Conservation (phyloP, 2,888 invertebrate genomes). For the Ennomos erosarius region DNA sequence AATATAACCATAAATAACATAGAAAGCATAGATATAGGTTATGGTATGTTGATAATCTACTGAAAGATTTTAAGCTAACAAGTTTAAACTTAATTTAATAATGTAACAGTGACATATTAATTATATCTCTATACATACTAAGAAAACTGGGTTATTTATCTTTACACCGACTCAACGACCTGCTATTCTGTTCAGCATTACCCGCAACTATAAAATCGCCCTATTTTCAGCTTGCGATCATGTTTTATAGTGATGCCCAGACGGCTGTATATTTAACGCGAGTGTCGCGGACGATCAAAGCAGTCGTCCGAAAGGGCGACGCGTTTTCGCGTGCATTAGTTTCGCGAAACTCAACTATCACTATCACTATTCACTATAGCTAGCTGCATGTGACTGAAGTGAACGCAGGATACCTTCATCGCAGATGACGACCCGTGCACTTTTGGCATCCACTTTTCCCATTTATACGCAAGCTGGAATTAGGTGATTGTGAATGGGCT, state of each 20-base stretch:
- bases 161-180: not conserved
- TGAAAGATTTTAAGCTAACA: too few relatives aligned
- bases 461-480: too few relatives aligned
- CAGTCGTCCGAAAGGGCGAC: slow-evolving; percentile 50
- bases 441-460: slow-evolving; percentile 42
- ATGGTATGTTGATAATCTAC: too few relatives aligned
- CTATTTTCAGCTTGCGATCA: slow-evolving; percentile 37
- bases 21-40: too few relatives aligned
- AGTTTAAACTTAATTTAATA: too few relatives aligned
- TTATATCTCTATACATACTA: too few relatives aligned
- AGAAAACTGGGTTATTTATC: too few relatives aligned
- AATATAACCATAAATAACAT: too few relatives aligned
- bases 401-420: slow-evolving; percentile 48
- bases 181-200: not conserved
- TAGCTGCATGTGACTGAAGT: slow-evolving; percentile 49
- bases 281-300: slow-evolving; percentile 54
- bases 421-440: slow-evolving; percentile 58
- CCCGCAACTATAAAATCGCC: slow-evolving; percentile 8
- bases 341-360: slow-evolving; percentile 65
- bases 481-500: too few relatives aligned
- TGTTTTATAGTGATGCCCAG: slow-evolving; percentile 35
- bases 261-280: slow-evolving; percentile 36
- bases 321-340: slow-evolving; percentile 64
- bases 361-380: too few relatives aligned
- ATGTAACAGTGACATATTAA: too few relatives aligned